Evolutionary conservation across 2,113 vertebrate genomes (phyloP), one percentile per base, ranked within the genome.

Genomic region (Gallinago media): DNA sequence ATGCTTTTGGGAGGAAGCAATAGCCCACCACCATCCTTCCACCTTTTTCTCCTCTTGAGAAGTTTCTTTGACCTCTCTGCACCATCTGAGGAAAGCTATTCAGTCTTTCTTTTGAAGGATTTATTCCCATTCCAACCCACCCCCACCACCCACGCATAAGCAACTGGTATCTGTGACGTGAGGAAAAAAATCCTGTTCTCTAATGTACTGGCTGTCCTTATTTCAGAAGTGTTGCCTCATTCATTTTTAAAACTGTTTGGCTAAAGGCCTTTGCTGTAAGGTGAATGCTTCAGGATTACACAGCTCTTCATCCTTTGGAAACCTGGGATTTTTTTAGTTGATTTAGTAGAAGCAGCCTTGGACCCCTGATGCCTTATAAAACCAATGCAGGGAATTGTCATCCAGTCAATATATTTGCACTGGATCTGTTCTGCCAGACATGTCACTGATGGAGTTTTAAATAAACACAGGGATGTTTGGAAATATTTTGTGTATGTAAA

Each of bases 401-500:
- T 71, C 81, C 85, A 95, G 90, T 88, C 96, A 97, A 96, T 82
- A 88, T 63, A 75, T 97, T 96, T 97, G 72, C 85, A 76, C 84
- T 97, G 91, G 86, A 85, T 97, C 89, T 90, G 67, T 91, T 97
- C 93, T 96, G 88, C 93, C 95, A 98, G 97, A 90, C 93, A 44
- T 89, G 50, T 96, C 94, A 50, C 68, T 93, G 96, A 97, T 96
- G 75, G 84, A 95, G 96, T 97, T 98, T 97, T 97, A 98, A 97
- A 97, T 96, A 98, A 98, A 98, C 94, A 97, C 62, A 85, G 80
- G 58, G 89, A 96, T 96, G 95, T 97, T 97, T 98, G 97, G 97
- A 98, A 98, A 97, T 97, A 94, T 94, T 98, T 97, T 97, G 94
- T 98, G 84, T 96, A 97, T 97, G 96, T 97, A 98, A 98, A 98